Percentiles rank a stretch among this genome's conserved stretches.
Evolutionary conservation across 2,113 vertebrate species (phyloP).

Genomic region (Heterocephalus glaber): DNA sequence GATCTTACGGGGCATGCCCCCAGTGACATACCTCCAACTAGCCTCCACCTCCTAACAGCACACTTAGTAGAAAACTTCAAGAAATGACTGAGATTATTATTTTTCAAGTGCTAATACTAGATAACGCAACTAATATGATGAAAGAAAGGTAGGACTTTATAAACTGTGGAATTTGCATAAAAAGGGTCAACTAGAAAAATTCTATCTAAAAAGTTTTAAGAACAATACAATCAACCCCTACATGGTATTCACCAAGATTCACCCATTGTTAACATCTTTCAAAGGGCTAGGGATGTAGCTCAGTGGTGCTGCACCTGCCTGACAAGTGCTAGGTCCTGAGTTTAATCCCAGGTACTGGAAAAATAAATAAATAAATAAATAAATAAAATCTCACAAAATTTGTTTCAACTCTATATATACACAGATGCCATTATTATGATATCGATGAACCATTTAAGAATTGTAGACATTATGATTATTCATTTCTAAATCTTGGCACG

Average conservation of each 20-base stretch:
- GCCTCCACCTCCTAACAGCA: neutral
- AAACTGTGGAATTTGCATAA: neutral
- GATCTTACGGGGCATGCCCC: neutral
- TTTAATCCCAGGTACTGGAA: too few relatives aligned
- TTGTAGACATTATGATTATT: neutral
- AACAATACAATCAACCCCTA: neutral
- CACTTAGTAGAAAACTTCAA: conserved; percentile 38
- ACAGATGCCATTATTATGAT: neutral
- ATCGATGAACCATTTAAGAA: conserved; percentile 34
- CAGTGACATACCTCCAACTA: neutral
- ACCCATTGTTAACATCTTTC: neutral
- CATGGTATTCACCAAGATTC: neutral
- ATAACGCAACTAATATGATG: neutral
- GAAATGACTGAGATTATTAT: neutral
- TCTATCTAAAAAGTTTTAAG: conserved; percentile 36
- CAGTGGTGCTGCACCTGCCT: too few relatives aligned
- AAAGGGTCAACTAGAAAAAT: conserved; percentile 52
- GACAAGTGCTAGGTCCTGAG: too few relatives aligned
- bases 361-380: too few relatives aligned
- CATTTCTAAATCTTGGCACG: neutral
- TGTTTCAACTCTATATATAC: neutral
- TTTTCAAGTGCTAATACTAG: conserved; percentile 3
- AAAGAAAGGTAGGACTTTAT: conserved; percentile 37
- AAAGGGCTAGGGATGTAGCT: too few relatives aligned
- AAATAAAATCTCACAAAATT: neutral